A percentile compares a stretch with the other conserved stretches of the same genome.
These are phyloP conservation scores for Diadumene lineata DNA, from an alignment of 92 coral and sea anemone species.

Conservation along the genomic window DNA sequence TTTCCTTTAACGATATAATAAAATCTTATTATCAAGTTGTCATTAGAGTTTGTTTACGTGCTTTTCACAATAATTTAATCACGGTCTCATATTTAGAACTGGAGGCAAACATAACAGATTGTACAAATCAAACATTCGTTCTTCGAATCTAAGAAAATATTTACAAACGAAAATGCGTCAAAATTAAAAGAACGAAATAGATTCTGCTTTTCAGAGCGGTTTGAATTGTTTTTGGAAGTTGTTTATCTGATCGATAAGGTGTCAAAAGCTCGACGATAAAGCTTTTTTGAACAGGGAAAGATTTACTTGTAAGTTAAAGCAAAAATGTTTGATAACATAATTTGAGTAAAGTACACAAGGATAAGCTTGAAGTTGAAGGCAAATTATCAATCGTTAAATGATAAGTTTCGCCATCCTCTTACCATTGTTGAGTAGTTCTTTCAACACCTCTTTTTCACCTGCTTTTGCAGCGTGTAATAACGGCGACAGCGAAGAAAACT, in stretches of 20 bases:
- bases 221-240: not conserved
- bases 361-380: not conserved
- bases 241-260: not conserved
- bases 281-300: not conserved
- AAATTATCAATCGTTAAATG: not conserved
- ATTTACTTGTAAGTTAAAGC: too few relatives aligned
- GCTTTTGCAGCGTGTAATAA: constrained; percentile 71
- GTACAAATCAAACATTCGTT: not conserved
- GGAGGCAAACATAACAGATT: not conserved
- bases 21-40: not conserved
- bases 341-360: too few relatives aligned
- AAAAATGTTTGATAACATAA: too few relatives aligned
- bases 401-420: not conserved
- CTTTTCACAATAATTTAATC: not conserved
- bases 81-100: not conserved
- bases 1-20: not conserved
- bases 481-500: constrained; percentile 73
- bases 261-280: not conserved
- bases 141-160: not conserved
- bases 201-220: not conserved
- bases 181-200: not conserved
- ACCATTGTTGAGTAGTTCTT: constrained; percentile 69
- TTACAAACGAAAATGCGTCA: not conserved
- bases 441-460: constrained; percentile 60
- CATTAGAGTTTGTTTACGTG: not conserved